Conservation (phyloP, 2,888 invertebrate genomes). For the Pyrrhia umbra region DNA sequence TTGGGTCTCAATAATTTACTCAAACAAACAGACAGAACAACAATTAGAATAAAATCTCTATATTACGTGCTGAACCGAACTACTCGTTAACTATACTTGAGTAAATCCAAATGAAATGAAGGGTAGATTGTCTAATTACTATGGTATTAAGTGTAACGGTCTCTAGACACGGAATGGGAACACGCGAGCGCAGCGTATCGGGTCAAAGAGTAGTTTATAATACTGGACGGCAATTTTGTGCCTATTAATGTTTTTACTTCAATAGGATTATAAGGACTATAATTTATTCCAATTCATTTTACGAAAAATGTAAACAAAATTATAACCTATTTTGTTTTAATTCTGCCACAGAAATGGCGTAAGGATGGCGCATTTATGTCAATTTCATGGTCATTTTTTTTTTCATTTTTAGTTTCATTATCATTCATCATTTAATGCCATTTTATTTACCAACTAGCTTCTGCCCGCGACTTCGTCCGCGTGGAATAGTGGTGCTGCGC, state of each 20-base stretch:
- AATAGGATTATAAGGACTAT: neutral
- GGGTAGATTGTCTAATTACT: conserved; percentile 75
- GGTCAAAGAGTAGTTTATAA: conserved; percentile 22
- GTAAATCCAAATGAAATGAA: conserved; percentile 74
- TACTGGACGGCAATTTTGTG: conserved; percentile 10
- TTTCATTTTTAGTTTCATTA: no score
- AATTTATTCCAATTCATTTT: no score
- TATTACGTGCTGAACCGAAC: conserved; percentile 60
- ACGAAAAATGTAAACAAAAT: no score
- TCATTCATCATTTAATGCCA: no score
- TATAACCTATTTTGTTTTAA: no score
- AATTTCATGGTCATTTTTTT: no score
- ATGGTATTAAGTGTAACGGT: conserved; percentile 69
- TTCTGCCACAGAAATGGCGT: no score
- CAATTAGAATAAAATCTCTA: conserved; percentile 60
- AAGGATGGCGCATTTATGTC: no score
- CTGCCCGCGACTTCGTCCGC: no score
- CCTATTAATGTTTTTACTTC: neutral
- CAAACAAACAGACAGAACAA: conserved; percentile 14
- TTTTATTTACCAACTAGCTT: no score
- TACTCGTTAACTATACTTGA: conserved; percentile 59
- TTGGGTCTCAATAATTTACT: conserved; percentile 16
- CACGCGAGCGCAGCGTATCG: conserved; percentile 66
- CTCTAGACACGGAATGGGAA: conserved; percentile 70
- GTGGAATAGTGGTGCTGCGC: no score